phyloP scores from a whole-genome alignment of 1,140 invertebrate genomes.

The Palaemon carinicauda region DNA sequence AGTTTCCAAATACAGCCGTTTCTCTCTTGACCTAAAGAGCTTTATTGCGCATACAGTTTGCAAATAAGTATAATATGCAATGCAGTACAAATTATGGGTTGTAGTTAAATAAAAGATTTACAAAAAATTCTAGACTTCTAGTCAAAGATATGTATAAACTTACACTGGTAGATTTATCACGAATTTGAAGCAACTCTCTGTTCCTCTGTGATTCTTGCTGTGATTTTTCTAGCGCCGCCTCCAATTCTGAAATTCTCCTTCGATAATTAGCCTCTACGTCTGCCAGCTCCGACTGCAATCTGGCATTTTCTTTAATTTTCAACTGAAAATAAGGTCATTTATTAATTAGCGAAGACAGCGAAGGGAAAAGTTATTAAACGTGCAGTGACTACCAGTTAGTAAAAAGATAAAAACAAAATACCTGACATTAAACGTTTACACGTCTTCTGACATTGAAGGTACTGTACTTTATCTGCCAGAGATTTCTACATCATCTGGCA shows the following conservation, averaged over 20 bases:
- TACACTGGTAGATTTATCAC: constrained; percentile 39
- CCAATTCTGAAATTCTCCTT: constrained; percentile 61
- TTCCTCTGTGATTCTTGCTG: constrained; percentile 60
- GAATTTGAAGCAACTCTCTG: constrained; percentile 26
- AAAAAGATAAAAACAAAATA: too few species aligned
- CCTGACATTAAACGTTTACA: too few species aligned
- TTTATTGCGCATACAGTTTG: too few species aligned
- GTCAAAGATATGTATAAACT: not conserved
- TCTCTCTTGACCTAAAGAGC: too few species aligned
- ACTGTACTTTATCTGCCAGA: too few species aligned
- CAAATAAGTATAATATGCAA: too few species aligned
- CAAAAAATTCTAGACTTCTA: not conserved
- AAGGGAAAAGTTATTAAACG: not conserved
- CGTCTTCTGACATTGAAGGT: too few species aligned
- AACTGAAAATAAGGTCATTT: constrained; percentile 69
- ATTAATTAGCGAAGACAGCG: not conserved
- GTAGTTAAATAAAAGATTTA: not conserved
- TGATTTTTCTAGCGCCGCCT: constrained; percentile 61
- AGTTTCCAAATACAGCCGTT: too few species aligned
- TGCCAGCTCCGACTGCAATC: constrained; percentile 72
- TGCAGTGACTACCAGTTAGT: too few species aligned
- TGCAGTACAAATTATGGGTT: too few species aligned
- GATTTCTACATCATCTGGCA: too few species aligned
- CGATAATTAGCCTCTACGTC: constrained; percentile 61
- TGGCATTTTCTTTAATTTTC: constrained; percentile 91